These are phyloP conservation scores for Meganola albula DNA, from an alignment of 2,888 invertebrate species.

Conservation along the genomic window DNA sequence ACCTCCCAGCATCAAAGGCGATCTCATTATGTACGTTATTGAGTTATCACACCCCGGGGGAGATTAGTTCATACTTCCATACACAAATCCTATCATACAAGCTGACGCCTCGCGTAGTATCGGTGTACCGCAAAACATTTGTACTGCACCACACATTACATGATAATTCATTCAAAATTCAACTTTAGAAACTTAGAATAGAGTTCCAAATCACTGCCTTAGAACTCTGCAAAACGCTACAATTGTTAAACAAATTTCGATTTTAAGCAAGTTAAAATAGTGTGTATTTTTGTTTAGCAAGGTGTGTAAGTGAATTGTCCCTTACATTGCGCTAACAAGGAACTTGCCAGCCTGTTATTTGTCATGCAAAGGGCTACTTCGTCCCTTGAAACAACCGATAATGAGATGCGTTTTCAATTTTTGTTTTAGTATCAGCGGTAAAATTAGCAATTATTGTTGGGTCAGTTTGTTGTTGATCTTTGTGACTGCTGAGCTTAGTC, in stretches of 20 bases:
- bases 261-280: conserved; percentile 17
- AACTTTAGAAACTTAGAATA: conserved; percentile 17
- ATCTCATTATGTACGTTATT: conserved; percentile 73
- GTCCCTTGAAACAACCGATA: conserved; percentile 66
- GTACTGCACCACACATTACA: conserved; percentile 28
- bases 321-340: conserved; percentile 62
- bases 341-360: conserved; percentile 66
- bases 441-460: too few relatives aligned
- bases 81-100: conserved; percentile 77
- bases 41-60: conserved; percentile 73
- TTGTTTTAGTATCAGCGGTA: too few relatives aligned
- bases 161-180: conserved; percentile 25
- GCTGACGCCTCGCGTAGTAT: conserved; percentile 76
- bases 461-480: too few relatives aligned
- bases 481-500: too few relatives aligned
- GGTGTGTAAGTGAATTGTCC: conserved; percentile 32
- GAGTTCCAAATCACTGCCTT: conserved; percentile 7
- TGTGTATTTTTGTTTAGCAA: conserved; percentile 22
- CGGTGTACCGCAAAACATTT: conserved; percentile 63
- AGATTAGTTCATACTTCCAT: conserved; percentile 78
- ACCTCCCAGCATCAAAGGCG: conserved; percentile 71
- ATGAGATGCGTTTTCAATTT: conserved; percentile 71
- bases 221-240: conserved; percentile 3
- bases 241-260: conserved; percentile 18
- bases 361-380: conserved; percentile 68